Evolutionary conservation across 2,888 invertebrate species (phyloP).

Genomic region (Lasioglossum pauxillum): DNA sequence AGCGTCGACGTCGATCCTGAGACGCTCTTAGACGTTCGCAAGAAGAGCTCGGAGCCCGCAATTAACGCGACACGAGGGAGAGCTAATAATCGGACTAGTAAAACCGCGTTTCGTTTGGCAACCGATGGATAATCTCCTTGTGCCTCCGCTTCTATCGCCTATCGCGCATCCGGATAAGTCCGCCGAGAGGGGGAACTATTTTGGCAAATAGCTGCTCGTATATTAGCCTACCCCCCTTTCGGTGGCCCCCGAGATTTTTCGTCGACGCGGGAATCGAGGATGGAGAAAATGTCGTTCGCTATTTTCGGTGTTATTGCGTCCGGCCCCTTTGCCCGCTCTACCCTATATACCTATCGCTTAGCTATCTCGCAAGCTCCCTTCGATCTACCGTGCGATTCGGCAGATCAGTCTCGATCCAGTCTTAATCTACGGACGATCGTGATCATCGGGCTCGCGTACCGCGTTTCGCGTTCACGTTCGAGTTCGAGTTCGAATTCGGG

Average conservation of each 20-base stretch:
- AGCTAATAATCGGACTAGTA: constrained; percentile 64
- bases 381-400: constrained; percentile 43
- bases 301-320: constrained; percentile 82
- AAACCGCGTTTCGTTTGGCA: constrained; percentile 76
- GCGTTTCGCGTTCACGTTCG: constrained; percentile 15
- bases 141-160: not conserved
- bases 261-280: constrained; percentile 60
- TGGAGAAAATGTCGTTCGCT: constrained; percentile 82
- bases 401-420: constrained; percentile 69
- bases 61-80: constrained; percentile 61
- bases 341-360: constrained; percentile 27
- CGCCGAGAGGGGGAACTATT: constrained; percentile 75
- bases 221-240: constrained; percentile 64
- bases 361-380: constrained; percentile 21
- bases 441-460: constrained; percentile 46
- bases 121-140: constrained; percentile 76
- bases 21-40: constrained; percentile 1
- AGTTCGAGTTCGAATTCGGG: not conserved
- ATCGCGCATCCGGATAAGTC: constrained; percentile 15
- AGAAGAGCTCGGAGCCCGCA: constrained; percentile 42
- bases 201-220: constrained; percentile 79
- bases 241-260: constrained; percentile 45
- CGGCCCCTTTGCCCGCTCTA: constrained; percentile 46
- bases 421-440: constrained; percentile 60
- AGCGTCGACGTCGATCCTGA: not conserved